A percentile compares a stretch with the other conserved stretches of the same genome.
phyloP scores from a whole-genome alignment of 2,797 vertebrate species.

The Paedocypris micromegethes region DNA sequence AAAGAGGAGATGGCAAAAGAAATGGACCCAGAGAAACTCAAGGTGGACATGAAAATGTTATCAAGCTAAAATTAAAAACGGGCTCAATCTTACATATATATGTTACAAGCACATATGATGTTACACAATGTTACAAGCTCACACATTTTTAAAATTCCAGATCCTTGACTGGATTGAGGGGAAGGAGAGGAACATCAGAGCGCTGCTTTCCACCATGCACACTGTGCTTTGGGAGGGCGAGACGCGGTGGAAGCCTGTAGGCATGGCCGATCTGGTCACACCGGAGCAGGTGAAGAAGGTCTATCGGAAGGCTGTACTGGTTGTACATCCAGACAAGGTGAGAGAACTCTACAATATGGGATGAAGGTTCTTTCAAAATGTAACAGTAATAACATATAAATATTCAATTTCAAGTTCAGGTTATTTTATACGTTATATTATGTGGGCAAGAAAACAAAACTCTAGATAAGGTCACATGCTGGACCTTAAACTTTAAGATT shows the following conservation, averaged over 20 bases:
- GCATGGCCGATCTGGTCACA: constrained; percentile 97
- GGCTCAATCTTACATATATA: background rate
- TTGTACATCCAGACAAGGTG: constrained; percentile 97
- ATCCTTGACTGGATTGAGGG: constrained; percentile 98
- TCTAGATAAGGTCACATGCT: no score
- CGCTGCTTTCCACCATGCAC: constrained; percentile 95
- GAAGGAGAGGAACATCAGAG: constrained; percentile 96
- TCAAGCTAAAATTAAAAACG: background rate
- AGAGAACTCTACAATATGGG: constrained; percentile 42
- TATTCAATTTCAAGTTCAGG: no score
- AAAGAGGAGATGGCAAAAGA: constrained; percentile 99
- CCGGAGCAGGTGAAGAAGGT: constrained; percentile 98
- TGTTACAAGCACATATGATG: background rate
- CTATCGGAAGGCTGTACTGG: constrained; percentile 90
- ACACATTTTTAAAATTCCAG: constrained; percentile 54
- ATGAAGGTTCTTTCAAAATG: background rate
- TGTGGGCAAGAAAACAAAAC: no score
- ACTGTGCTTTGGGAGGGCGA: constrained; percentile 96
- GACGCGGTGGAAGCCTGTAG: constrained; percentile 89
- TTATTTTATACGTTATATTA: no score
- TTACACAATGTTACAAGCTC: no score
- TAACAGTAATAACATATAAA: no score
- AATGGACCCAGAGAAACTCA: constrained; percentile 97
- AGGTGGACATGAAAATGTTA: constrained; percentile 63
- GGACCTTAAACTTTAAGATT: no score